A percentile compares a stretch with the other conserved stretches of the same genome.
Evolutionary conservation across 1,140 invertebrate genomes (phyloP).

Genomic region (Zaprionus capensis): DNA sequence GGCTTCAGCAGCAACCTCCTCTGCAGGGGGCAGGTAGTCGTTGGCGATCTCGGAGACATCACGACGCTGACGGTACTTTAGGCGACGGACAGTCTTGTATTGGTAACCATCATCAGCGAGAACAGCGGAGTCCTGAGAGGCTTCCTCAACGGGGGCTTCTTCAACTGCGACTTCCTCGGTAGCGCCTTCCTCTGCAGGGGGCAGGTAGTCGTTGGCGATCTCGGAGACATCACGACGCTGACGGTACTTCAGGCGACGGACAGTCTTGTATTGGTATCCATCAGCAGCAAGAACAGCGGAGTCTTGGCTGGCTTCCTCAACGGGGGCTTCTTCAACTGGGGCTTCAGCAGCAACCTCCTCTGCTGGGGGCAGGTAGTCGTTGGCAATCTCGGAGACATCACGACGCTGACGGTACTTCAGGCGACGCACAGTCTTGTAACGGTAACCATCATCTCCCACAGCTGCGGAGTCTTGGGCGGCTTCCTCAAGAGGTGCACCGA

Average conservation of each 20-base stretch:
- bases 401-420: slow-evolving; percentile 61
- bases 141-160: slow-evolving; percentile 34
- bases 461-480: slow-evolving; percentile 59
- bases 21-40: slow-evolving; percentile 61
- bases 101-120: slow-evolving; percentile 57
- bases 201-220: slow-evolving; percentile 64
- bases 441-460: slow-evolving; percentile 55
- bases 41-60: slow-evolving; percentile 60
- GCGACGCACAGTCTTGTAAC: slow-evolving; percentile 59
- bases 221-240: slow-evolving; percentile 69
- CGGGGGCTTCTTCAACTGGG: slow-evolving; percentile 14
- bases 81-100: slow-evolving; percentile 63
- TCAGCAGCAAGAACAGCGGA: slow-evolving; percentile 46
- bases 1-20: slow-evolving; percentile 43
- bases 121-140: slow-evolving; percentile 54
- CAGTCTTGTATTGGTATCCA: slow-evolving; percentile 68
- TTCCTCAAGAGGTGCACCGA: slow-evolving; percentile 35
- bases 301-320: slow-evolving; percentile 31
- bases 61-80: slow-evolving; percentile 63
- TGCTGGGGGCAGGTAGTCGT: slow-evolving; percentile 56
- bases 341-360: slow-evolving; percentile 41
- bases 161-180: slow-evolving; percentile 37
- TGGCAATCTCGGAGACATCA: slow-evolving; percentile 60
- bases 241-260: slow-evolving; percentile 60
- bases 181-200: slow-evolving; percentile 50